Conservation (phyloP, 92 coral and sea anemone genomes). For the Phenganax marumi region DNA sequence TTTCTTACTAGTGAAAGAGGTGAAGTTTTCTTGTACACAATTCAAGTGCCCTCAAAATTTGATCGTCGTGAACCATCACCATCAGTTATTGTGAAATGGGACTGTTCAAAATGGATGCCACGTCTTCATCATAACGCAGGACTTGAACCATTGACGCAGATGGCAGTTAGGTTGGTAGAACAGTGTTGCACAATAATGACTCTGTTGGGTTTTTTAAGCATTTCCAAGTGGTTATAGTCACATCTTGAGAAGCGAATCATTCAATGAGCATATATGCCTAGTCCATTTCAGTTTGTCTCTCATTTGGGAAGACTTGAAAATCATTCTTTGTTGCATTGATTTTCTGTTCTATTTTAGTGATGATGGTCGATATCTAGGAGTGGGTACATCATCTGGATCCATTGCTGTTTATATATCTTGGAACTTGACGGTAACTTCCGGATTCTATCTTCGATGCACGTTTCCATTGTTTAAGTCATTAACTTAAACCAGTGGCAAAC, state of each 20-base stretch:
- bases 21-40: constrained; percentile 72
- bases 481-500: no score
- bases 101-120: constrained; percentile 91
- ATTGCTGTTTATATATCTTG: constrained; percentile 80
- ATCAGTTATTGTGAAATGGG: constrained; percentile 91
- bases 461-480: neutral
- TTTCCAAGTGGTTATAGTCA: neutral
- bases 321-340: no score
- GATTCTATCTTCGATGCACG: neutral
- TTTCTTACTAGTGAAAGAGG: constrained; percentile 75
- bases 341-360: constrained; percentile 51
- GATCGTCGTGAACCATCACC: constrained; percentile 84
- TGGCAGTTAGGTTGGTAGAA: constrained; percentile 79
- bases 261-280: neutral
- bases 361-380: constrained; percentile 79
- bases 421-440: constrained; percentile 76
- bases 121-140: constrained; percentile 82
- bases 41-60: constrained; percentile 93
- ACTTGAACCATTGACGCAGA: constrained; percentile 89
- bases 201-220: neutral
- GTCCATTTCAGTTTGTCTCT: neutral
- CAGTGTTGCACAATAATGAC: neutral
- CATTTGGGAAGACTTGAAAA: no score
- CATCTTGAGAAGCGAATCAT: no score
- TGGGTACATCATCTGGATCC: constrained; percentile 91